Evolutionary conservation across 2,113 vertebrate genomes (phyloP).

Genomic region (Cheirogaleus medius): DNA sequence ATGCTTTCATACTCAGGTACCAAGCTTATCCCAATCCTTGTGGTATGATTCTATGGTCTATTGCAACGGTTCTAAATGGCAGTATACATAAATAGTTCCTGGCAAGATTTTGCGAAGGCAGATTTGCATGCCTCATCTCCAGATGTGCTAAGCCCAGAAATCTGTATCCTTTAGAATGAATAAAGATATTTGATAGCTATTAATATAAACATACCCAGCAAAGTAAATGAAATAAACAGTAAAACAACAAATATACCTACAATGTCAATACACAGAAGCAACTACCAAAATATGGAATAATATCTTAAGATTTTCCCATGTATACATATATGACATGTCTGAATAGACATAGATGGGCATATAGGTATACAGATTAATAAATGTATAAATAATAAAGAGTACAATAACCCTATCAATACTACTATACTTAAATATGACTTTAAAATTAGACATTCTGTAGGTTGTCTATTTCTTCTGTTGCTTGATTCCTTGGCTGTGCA

Average conservation of each 20-base stretch:
- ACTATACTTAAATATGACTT: background rate
- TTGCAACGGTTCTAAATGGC: background rate
- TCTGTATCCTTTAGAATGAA: background rate
- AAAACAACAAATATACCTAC: background rate
- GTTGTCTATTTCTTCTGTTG: too few species aligned
- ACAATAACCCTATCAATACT: background rate
- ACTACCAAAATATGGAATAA: background rate
- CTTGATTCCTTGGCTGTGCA: too few species aligned
- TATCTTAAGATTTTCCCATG: background rate
- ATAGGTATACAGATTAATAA: background rate
- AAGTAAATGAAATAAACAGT: background rate
- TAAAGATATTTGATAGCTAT: background rate
- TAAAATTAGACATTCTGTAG: background rate
- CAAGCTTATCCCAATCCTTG: background rate
- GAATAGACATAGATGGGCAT: background rate
- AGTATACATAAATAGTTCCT: background rate
- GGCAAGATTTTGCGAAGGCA: background rate
- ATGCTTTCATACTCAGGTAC: background rate
- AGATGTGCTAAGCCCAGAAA: background rate
- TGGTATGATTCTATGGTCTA: background rate
- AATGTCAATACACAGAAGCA: background rate
- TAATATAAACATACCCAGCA: background rate
- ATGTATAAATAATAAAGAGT: background rate
- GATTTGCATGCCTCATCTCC: background rate
- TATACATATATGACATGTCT: background rate